Evolutionary conservation across 2,888 invertebrate genomes (phyloP).

Genomic region (Nezara viridula): DNA sequence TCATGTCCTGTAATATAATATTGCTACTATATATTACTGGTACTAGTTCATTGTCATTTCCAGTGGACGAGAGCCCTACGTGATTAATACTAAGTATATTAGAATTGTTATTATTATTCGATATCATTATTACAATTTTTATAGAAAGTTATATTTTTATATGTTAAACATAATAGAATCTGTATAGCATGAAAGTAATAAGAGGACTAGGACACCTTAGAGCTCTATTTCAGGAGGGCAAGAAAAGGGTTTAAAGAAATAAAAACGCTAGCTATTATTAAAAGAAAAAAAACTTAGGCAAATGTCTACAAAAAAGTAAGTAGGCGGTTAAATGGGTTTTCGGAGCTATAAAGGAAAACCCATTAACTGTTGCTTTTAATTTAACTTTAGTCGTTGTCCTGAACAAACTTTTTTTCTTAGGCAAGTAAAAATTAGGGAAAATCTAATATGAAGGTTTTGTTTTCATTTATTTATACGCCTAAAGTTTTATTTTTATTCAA

Average conservation of each 20-base stretch:
- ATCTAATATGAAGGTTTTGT: background rate
- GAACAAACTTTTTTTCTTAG: background rate
- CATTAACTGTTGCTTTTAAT: constrained; percentile 9
- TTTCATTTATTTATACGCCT: background rate
- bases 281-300: background rate
- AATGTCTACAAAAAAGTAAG: background rate
- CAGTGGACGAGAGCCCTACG: too few relatives aligned
- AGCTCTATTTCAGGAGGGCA: background rate
- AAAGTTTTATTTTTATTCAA: background rate
- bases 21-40: too few relatives aligned
- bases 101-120: too few relatives aligned
- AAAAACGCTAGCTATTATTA: background rate
- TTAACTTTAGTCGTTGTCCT: constrained; percentile 1
- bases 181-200: too few relatives aligned
- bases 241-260: background rate
- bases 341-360: background rate
- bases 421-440: background rate
- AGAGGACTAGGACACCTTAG: too few relatives aligned
- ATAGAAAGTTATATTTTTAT: too few relatives aligned
- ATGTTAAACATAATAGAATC: too few relatives aligned
- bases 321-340: background rate
- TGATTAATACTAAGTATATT: too few relatives aligned
- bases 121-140: too few relatives aligned
- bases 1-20: too few relatives aligned
- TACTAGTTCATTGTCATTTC: too few relatives aligned